Evolutionary conservation across 2,113 vertebrate species (phyloP).

Genomic region (Agapornis roseicollis): DNA sequence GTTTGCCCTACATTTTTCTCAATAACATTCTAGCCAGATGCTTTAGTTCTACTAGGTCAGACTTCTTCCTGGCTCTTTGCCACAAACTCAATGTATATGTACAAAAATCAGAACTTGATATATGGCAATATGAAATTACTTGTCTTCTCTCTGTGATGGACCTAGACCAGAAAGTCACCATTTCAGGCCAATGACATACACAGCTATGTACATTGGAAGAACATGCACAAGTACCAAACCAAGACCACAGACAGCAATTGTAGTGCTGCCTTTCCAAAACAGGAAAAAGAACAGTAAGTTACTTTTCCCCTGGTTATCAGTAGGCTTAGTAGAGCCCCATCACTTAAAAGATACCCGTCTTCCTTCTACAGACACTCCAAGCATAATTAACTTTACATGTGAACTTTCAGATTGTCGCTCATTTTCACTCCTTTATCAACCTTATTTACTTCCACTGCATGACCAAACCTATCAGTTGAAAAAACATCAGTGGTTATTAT

Average conservation of each 20-base stretch:
- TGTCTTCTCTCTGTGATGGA: not conserved
- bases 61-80: not conserved
- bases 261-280: not conserved
- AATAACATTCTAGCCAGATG: not conserved
- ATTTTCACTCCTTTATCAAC: not conserved
- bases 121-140: not conserved
- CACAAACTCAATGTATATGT: fast-evolving
- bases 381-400: not conserved
- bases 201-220: not conserved
- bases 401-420: not conserved
- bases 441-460: not conserved
- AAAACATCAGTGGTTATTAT: not conserved
- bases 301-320: not conserved
- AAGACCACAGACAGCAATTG: not conserved
- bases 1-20: conserved; percentile 21
- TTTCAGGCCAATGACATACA: not conserved
- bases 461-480: not conserved
- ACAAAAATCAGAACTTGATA: not conserved
- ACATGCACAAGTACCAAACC: fast-evolving
- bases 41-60: not conserved
- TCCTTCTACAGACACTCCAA: not conserved
- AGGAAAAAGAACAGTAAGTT: not conserved
- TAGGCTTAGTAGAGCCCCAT: not conserved
- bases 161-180: not conserved
- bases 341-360: fast-evolving